These are phyloP conservation scores for Catharus minimus DNA, from an alignment of 2,113 vertebrate genomes.

Conservation along the genomic window DNA sequence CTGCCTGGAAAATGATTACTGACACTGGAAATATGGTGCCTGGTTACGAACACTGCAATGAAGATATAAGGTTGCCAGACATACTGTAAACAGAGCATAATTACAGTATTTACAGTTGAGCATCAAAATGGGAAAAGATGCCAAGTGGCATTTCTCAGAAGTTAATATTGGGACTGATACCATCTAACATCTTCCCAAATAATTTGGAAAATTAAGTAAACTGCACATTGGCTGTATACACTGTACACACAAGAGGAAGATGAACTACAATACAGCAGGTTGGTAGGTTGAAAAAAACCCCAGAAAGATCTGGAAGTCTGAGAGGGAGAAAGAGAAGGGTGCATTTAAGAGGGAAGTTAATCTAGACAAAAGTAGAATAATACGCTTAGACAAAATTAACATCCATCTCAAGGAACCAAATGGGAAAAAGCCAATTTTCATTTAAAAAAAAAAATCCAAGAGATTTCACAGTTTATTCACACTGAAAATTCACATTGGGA, in stretches of 20 bases:
- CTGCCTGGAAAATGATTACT: constrained; percentile 25
- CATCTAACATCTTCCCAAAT: constrained; percentile 32
- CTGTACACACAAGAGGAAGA: background rate
- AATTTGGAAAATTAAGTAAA: constrained; percentile 45
- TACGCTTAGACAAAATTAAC: constrained; percentile 41
- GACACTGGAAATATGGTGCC: constrained; percentile 50
- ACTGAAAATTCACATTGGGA: constrained; percentile 40
- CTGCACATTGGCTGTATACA: background rate
- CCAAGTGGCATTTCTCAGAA: constrained; percentile 45
- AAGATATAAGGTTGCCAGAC: constrained; percentile 38
- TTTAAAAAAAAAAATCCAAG: constrained; percentile 1
- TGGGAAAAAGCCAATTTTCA: constrained; percentile 57
- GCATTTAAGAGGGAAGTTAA: constrained; percentile 16
- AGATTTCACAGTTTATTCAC: constrained; percentile 66
- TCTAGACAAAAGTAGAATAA: constrained; percentile 41
- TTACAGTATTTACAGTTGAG: constrained; percentile 50
- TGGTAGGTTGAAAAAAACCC: background rate
- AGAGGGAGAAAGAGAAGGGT: background rate
- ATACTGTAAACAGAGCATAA: constrained; percentile 45
- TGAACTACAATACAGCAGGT: constrained; percentile 30
- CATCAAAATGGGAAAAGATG: constrained; percentile 52
- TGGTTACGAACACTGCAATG: background rate
- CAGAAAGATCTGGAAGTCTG: constrained; percentile 1
- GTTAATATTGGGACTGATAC: constrained; percentile 53
- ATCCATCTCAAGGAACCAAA: constrained; percentile 50